Base-by-base conservation (phyloP, 2,113 vertebrate genomes). In the Philantomba maxwellii region DNA sequence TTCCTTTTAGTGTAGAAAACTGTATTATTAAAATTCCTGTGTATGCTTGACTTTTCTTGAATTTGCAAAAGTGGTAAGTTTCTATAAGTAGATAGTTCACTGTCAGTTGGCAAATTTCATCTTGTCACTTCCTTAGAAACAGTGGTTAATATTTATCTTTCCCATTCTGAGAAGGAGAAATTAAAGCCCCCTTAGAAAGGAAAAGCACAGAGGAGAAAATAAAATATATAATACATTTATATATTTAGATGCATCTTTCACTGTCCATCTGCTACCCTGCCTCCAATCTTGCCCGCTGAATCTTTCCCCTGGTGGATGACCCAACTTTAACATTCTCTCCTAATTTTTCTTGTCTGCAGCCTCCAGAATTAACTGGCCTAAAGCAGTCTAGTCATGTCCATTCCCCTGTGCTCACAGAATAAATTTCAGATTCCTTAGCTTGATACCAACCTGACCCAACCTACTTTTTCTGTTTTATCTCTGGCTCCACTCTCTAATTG, bases 71-170 rank as follows among this genome's bases (percentile, higher is more conserved):
- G 36, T 92, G 58, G 45, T 87, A 95, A 73, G 17, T 89, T 95
- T 95, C 73, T 62, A 55, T 93, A 70, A 86, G 70, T 30, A 93
- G 90, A 91, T 86, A 96, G 49, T 73, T 92, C 39, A 75, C 36
- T 70, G 60, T 94, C 85, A 73, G 43, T 5, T 73, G 85, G 58
- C 58, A 86, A 97, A 95, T 94, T 85, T 86, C 19, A 95, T 77
- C 51, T 51, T 62, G 87, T 83, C n/a, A 73, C 16, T 81, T 90
- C 39, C 73, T 95, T 87, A 93, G 90, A 73, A 90, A 95, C 2
- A 88, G 60, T 73, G 77, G 39, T 96, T 97, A 85, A 53, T 96
- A 94, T 87, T 95, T 93, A 87, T 87, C 23, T 92, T 94, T 87
- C 39, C 14, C 33, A 75, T 66, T 70, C 36, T 93, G 45, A 80